phyloP scores from a whole-genome alignment of 2,113 vertebrate species.

The Atractosteus spatula region DNA sequence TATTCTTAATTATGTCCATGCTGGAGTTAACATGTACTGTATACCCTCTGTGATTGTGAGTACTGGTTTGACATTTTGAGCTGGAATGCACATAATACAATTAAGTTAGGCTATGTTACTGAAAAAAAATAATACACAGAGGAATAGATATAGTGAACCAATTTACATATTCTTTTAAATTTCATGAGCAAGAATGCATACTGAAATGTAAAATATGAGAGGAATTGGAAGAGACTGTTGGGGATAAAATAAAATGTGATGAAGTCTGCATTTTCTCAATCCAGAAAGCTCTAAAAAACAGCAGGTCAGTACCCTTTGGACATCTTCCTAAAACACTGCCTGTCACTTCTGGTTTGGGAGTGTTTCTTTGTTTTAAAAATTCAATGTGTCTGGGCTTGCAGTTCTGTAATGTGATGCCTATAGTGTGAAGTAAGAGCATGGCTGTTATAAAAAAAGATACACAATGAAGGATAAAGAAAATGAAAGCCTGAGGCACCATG shows the following conservation, averaged over 20 bases:
- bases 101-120: too few species aligned
- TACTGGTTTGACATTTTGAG: neutral
- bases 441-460: neutral
- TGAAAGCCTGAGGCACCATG: conserved; percentile 19
- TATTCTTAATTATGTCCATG: too few species aligned
- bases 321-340: neutral
- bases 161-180: too few species aligned
- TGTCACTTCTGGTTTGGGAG: conserved; percentile 16
- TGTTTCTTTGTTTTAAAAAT: neutral
- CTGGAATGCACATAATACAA: neutral
- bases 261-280: too few species aligned
- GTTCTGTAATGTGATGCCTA: neutral
- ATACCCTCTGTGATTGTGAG: conserved; percentile 9
- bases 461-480: conserved; percentile 18
- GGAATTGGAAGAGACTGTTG: too few species aligned
- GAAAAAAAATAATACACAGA: too few species aligned
- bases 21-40: too few species aligned
- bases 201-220: too few species aligned
- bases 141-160: too few species aligned
- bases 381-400: neutral
- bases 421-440: neutral
- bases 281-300: neutral
- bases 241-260: too few species aligned
- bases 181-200: too few species aligned
- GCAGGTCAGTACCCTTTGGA: neutral